These are phyloP conservation scores for Meleagris gallopavo DNA, from an alignment of 2,113 vertebrate species.

Conservation along the genomic window DNA sequence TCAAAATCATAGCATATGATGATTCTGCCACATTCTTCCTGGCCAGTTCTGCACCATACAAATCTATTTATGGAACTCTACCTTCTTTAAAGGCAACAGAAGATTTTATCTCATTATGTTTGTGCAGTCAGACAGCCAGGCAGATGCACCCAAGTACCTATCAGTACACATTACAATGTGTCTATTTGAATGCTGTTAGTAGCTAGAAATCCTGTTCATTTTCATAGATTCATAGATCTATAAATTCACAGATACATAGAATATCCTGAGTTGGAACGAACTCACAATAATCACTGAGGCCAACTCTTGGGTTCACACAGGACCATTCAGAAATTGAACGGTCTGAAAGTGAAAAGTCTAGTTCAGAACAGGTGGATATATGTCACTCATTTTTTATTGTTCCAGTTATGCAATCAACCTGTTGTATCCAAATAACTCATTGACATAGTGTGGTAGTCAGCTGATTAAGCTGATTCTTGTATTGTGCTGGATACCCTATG, in stretches of 20 bases:
- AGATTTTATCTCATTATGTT: neutral
- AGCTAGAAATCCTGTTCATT: neutral
- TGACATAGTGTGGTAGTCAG: fast-evolving
- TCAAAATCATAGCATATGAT: neutral
- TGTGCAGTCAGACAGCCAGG: neutral
- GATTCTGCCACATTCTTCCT: neutral
- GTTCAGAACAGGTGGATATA: neutral
- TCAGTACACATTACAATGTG: neutral
- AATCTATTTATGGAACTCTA: neutral
- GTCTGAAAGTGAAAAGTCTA: neutral
- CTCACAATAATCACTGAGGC: no score
- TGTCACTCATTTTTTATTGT: no score
- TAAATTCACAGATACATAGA: no score
- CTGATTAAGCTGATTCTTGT: neutral
- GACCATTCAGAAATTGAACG: no score
- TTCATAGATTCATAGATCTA: neutral
- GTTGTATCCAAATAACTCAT: neutral
- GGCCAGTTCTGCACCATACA: neutral
- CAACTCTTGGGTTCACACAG: no score
- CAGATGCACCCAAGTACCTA: neutral
- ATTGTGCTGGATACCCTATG: neutral
- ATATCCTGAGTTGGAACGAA: no score
- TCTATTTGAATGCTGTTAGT: neutral
- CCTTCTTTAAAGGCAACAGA: neutral
- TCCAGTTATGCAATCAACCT: neutral